phyloP scores from a whole-genome alignment of 2,113 vertebrate species.

The Catharus minimus region DNA sequence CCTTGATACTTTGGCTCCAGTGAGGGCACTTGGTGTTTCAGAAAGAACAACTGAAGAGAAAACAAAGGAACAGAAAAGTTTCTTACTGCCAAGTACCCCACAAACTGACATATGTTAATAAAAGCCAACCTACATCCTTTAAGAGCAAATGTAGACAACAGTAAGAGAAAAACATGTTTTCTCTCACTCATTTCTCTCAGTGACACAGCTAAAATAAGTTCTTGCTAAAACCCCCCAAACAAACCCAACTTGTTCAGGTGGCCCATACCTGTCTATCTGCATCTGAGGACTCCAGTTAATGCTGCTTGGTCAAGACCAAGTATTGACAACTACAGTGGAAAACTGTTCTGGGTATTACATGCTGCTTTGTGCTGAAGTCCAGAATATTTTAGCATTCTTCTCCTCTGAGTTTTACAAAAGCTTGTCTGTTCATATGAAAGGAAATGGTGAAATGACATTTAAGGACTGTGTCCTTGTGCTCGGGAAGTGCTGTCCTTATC shows the following conservation, averaged over 20 bases:
- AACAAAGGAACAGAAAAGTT: not conserved
- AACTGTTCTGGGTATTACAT: not conserved
- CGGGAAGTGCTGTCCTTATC: not conserved
- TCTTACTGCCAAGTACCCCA: not conserved
- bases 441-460: not conserved
- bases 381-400: not conserved
- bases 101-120: not conserved
- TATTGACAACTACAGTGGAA: not conserved
- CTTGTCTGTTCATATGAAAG: not conserved
- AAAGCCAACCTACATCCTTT: not conserved
- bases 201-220: not conserved
- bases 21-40: not conserved
- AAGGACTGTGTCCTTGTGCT: not conserved
- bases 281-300: not conserved
- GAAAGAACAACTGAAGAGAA: not conserved
- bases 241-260: not conserved
- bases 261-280: not conserved
- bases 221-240: not conserved
- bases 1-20: not conserved
- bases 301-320: not conserved
- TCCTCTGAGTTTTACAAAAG: not conserved
- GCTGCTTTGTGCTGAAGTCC: not conserved
- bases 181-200: not conserved
- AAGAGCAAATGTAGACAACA: not conserved
- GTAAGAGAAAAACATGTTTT: not conserved